Evolutionary conservation across 2,888 invertebrate genomes (phyloP).

Genomic region (Saturnia japonica): DNA sequence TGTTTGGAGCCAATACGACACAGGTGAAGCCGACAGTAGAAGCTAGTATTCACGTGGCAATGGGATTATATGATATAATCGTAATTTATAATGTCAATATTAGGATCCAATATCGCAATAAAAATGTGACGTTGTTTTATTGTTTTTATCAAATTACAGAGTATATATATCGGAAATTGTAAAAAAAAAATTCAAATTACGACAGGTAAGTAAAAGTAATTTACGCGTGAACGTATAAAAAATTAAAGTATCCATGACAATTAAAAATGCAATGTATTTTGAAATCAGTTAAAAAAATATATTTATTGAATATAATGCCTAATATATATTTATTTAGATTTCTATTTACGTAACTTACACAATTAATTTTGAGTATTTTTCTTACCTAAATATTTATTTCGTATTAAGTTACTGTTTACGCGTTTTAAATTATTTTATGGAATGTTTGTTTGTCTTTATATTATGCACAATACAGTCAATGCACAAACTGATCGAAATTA

Average conservation of each 20-base stretch:
- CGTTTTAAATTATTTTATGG: too few relatives aligned
- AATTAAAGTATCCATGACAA: too few relatives aligned
- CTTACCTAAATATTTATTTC: not conserved
- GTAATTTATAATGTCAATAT: constrained; percentile 16
- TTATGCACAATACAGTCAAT: too few relatives aligned
- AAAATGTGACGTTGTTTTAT: constrained; percentile 19
- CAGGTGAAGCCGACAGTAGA: not conserved
- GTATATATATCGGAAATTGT: constrained; percentile 33
- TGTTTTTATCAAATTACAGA: constrained; percentile 20
- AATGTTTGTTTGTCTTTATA: too few relatives aligned
- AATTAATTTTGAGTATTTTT: not conserved
- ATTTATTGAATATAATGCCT: too few relatives aligned
- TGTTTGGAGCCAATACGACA: not conserved
- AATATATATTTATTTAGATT: not conserved
- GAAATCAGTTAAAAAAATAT: too few relatives aligned
- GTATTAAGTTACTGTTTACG: not conserved
- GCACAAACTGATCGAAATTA: too few relatives aligned
- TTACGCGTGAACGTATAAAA: not conserved
- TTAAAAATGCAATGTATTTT: not conserved
- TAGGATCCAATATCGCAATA: constrained; percentile 16
- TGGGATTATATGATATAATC: constrained; percentile 13
- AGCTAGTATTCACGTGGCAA: not conserved
- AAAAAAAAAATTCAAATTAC: constrained; percentile 25
- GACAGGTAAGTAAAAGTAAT: constrained; percentile 30
- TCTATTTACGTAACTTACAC: too few relatives aligned